These are phyloP conservation scores for Nycticryphes semicollaris DNA, from an alignment of 2,113 vertebrate species.

Conservation along the genomic window DNA sequence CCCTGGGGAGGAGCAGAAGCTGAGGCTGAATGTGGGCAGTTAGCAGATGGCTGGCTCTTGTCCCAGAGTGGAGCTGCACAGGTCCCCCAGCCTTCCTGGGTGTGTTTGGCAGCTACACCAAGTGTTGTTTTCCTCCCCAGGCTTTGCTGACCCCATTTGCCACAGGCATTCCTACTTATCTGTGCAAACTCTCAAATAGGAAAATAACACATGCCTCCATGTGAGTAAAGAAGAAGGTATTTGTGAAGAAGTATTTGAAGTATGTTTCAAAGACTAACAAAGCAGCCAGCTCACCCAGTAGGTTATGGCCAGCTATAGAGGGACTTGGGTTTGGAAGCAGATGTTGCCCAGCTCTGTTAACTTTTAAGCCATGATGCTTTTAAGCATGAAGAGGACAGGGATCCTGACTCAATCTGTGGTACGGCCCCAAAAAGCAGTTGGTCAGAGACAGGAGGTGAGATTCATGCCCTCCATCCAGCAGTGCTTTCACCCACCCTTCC, in stretches of 20 bases:
- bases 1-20: background rate
- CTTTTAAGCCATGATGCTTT: background rate
- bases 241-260: constrained; percentile 32
- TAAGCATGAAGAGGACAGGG: background rate
- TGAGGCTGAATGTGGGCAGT: background rate
- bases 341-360: background rate
- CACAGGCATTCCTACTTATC: constrained; percentile 14
- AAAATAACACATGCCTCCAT: background rate
- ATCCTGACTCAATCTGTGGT: background rate
- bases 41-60: background rate
- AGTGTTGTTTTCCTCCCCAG: background rate
- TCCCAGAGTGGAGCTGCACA: background rate
- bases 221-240: constrained; percentile 37
- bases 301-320: background rate
- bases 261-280: constrained; percentile 22
- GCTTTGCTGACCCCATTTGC: background rate
- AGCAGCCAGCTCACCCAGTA: background rate
- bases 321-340: background rate
- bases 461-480: background rate
- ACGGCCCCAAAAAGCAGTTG: background rate
- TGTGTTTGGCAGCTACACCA: background rate
- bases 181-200: background rate
- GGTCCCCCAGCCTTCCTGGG: background rate
- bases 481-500: background rate
- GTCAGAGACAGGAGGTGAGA: background rate